Conservation (phyloP, 37 sponge, comb jelly and placozoan species). For the Haliclona indistincta region DNA sequence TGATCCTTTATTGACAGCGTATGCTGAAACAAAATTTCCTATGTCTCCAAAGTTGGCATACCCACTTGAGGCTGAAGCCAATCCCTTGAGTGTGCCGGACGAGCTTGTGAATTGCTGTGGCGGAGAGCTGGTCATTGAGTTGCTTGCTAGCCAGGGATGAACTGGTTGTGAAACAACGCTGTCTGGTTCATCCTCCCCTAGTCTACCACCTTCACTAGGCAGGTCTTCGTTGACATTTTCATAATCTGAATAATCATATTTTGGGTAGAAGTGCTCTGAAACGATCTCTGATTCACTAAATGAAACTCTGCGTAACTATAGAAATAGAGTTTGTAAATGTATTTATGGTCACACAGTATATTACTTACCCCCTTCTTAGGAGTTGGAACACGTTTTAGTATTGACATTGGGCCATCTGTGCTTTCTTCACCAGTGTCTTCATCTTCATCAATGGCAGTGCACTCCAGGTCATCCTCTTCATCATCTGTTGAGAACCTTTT, state of each 20-base stretch:
- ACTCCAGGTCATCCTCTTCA: constrained; percentile 23
- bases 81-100: no score
- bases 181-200: not conserved
- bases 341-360: not conserved
- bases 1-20: not conserved
- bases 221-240: constrained; percentile 21
- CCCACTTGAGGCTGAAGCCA: no score
- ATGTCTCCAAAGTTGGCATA: not conserved
- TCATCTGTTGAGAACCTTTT: no score
- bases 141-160: constrained; percentile 12
- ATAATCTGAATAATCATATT: constrained; percentile 75
- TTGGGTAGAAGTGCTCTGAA: constrained; percentile 52
- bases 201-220: not conserved
- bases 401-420: not conserved
- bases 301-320: constrained; percentile 46
- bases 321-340: no score
- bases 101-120: not conserved
- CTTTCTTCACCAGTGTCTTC: not conserved
- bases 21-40: not conserved
- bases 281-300: constrained; percentile 51
- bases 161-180: not conserved
- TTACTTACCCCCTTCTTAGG: not conserved
- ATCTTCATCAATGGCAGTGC: constrained; percentile 23
- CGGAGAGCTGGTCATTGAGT: not conserved
- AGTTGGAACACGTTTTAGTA: not conserved